phyloP scores from a whole-genome alignment of 2,113 vertebrate genomes.

The Myotis davidii region DNA sequence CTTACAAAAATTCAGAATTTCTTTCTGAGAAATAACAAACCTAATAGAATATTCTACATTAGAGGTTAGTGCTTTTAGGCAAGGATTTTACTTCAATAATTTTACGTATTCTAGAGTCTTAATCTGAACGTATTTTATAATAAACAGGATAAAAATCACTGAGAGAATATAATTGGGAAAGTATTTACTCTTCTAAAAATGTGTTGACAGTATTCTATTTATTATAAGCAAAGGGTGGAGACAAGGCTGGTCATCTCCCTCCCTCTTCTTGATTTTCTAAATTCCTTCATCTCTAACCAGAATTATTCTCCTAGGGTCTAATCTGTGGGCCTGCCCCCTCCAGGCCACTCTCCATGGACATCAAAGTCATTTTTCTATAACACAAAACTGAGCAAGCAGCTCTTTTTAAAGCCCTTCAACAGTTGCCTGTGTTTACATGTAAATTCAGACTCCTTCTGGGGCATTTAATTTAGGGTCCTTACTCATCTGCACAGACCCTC shows the following conservation, averaged over 20 bases:
- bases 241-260: background rate
- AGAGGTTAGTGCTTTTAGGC: background rate
- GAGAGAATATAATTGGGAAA: background rate
- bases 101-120: background rate
- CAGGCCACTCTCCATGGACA: background rate
- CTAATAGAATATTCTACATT: constrained; percentile 32
- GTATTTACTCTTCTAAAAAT: background rate
- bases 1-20: constrained; percentile 10
- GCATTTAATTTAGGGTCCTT: background rate
- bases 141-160: background rate
- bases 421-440: background rate
- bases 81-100: background rate
- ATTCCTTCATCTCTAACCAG: background rate
- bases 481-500: background rate
- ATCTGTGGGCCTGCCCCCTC: too few relatives aligned
- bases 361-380: background rate
- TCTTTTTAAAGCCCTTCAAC: background rate
- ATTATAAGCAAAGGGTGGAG: background rate
- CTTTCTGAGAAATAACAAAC: constrained; percentile 28
- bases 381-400: background rate
- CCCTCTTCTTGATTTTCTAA: background rate
- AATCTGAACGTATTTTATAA: background rate
- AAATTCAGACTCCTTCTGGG: background rate
- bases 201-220: background rate
- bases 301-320: background rate